Percentiles rank a stretch among this genome's conserved stretches.
Evolutionary conservation across 2,797 vertebrate species (phyloP).

Genomic region (Balearica regulorum): DNA sequence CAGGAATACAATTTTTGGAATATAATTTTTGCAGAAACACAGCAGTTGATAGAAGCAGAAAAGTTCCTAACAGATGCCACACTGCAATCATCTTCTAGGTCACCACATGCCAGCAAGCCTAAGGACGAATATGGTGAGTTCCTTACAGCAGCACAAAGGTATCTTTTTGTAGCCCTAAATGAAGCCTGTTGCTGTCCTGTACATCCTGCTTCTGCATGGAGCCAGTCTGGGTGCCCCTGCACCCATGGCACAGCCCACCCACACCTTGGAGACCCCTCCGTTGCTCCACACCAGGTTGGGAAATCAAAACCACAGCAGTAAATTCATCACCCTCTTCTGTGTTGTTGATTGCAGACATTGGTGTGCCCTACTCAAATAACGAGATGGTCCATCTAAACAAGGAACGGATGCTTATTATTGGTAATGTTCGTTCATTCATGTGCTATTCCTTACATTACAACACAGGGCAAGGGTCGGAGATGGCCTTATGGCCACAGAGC

Average conservation of each 20-base stretch:
- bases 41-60: not conserved
- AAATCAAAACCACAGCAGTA: not conserved
- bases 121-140: not conserved
- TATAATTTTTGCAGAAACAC: not conserved
- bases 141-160: not conserved
- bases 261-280: not conserved
- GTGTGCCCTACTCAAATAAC: not conserved
- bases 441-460: not conserved
- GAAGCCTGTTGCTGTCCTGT: not conserved
- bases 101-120: not conserved
- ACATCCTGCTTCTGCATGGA: not conserved
- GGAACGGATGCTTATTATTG: not conserved
- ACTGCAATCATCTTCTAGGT: not conserved
- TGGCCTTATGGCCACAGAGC: not conserved
- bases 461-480: not conserved
- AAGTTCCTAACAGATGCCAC: not conserved
- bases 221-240: not conserved
- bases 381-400: not conserved
- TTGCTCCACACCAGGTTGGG: not conserved
- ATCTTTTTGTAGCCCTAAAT: not conserved
- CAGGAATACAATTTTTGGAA: not conserved
- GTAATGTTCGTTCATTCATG: accelerated
- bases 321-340: not conserved
- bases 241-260: not conserved
- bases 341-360: not conserved